Percentiles rank a stretch among this genome's conserved stretches.
Conservation (phyloP, 2,113 vertebrate species). For the Paedocypris sp. region DNA sequence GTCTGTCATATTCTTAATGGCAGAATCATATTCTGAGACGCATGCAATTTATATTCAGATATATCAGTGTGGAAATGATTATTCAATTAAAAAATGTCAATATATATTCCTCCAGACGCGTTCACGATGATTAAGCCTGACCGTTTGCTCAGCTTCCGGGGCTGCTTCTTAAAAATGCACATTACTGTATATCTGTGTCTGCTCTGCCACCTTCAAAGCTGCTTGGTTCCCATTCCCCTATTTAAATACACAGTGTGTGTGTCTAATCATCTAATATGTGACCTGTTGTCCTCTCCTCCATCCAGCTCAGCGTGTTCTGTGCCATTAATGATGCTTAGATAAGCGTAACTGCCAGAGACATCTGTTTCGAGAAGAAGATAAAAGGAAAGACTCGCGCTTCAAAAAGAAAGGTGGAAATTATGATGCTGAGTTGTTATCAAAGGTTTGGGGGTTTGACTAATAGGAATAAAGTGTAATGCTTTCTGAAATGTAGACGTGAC, state of each 20-base stretch:
- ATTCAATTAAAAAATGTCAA: too few species aligned
- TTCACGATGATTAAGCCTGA: too few species aligned
- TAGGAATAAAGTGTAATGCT: neutral
- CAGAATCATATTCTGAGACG: too few species aligned
- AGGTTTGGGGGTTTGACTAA: neutral
- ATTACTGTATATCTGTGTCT: too few species aligned
- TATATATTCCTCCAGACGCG: too few species aligned
- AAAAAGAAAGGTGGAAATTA: conserved; percentile 1
- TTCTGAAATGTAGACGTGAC: too few species aligned
- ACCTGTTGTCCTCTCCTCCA: conserved; percentile 9
- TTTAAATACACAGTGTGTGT: neutral
- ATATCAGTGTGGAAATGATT: too few species aligned
- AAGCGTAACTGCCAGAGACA: conserved; percentile 16
- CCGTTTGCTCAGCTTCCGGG: too few species aligned
- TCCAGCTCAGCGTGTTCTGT: conserved; percentile 2
- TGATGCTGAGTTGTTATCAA: conserved; percentile 6
- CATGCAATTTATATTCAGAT: too few species aligned
- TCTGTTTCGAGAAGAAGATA: conserved; percentile 13
- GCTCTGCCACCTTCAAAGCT: neutral
- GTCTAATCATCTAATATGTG: neutral
- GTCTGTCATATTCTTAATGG: conserved; percentile 3
- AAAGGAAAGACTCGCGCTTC: conserved; percentile 2
- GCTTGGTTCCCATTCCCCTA: neutral
- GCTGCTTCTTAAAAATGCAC: too few species aligned
- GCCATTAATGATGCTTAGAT: conserved; percentile 21